Conservation (phyloP, 1,140 invertebrate species). For the Meteorus sp. region DNA sequence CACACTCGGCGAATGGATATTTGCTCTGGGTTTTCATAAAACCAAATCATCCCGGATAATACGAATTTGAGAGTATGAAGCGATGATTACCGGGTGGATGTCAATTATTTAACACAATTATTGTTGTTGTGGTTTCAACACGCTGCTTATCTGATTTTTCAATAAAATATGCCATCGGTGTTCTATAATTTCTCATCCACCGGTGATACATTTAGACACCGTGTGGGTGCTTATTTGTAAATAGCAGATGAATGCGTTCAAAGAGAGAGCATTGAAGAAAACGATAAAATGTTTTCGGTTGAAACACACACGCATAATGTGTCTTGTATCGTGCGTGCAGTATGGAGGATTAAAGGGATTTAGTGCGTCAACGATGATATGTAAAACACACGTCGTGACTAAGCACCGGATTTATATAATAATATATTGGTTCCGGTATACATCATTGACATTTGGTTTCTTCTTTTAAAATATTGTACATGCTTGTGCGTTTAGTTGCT, state of each 20-base stretch:
- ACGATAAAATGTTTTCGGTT: too few relatives aligned
- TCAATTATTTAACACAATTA: too few relatives aligned
- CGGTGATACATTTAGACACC: too few relatives aligned
- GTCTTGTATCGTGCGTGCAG: constrained; percentile 31
- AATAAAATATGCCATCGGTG: too few relatives aligned
- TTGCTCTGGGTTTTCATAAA: too few relatives aligned
- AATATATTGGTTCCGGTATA: constrained; percentile 19
- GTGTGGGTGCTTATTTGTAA: constrained; percentile 33
- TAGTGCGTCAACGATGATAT: constrained; percentile 34
- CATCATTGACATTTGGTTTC: constrained; percentile 2
- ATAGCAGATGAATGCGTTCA: too few relatives aligned
- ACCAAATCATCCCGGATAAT: too few relatives aligned
- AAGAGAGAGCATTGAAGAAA: too few relatives aligned
- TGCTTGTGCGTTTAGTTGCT: background rate
- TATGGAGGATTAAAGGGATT: constrained; percentile 38
- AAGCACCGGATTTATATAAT: background rate
- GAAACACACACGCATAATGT: constrained; percentile 32
- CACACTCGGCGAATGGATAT: background rate
- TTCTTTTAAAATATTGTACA: background rate
- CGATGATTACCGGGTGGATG: too few relatives aligned
- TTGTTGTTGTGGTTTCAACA: too few relatives aligned
- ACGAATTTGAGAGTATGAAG: too few relatives aligned
- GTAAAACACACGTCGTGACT: constrained; percentile 33
- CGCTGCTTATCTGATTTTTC: too few relatives aligned
- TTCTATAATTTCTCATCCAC: constrained; percentile 30